Base-by-base conservation (phyloP, 2,113 vertebrate species). In the Falcunculus frontatus region DNA sequence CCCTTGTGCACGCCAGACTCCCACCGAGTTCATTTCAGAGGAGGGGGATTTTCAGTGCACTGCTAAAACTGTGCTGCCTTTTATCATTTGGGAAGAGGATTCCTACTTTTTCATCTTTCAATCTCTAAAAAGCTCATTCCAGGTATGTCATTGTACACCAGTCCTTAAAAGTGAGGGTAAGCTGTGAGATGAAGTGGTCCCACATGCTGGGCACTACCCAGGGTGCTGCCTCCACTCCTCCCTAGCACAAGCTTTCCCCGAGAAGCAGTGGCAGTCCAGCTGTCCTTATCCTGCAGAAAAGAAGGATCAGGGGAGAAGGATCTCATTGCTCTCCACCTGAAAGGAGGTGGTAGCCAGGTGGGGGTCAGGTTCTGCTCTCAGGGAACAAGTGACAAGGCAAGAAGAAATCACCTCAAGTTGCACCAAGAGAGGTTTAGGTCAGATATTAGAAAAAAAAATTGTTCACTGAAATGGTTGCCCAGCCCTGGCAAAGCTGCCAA, bases 151-250 rank as follows among this genome's bases (percentile, higher is more conserved):
- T 37, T 59, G 65, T 9, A 32, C 13, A 37, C 4, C 12, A 55
- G 7, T 30, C 11, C 37, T 75, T 55, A 50, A 53, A 73, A 42
- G 39, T 6, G 9, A 30, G 0, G 3, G 23, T 39, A 50, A 72
- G 30, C 8, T 62, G 56, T 72, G 33, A 59, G 77, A 70, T 59
- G 33, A 74, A 70, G 69, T 25, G 27, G 25, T 73, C 46, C 10
- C 30, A 33, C 3, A 4, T 56, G 25, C 83, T 64, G 79, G 75
- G 89, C 93, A 50, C 81, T 86, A 84, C 92, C 64, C 91, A 92
- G 49, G 15, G 74, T 70, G 79, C 70, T 97, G 76, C 81, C 79
- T 93, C 29, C 20, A 67, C 68, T 90, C 64, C 68, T 94, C 46
- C 90, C 90, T 11, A 39, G 65, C 70, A 62, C 1, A 7, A 94